These are phyloP conservation scores for Scolopax bukidnonensis DNA, from an alignment of 2,797 vertebrate genomes.

Conservation along the genomic window DNA sequence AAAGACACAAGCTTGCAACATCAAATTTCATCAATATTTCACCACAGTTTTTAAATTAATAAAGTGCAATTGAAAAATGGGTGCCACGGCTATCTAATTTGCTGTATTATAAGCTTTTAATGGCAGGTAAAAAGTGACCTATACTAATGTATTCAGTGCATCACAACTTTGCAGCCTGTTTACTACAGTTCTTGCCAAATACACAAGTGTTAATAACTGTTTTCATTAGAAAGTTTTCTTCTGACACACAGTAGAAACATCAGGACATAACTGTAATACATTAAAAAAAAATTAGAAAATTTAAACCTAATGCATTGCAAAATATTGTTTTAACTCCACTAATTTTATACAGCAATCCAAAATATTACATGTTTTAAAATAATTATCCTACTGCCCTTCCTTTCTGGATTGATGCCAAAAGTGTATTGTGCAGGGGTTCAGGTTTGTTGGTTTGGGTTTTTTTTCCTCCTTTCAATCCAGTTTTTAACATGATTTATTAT, in stretches of 20 bases:
- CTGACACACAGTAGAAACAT: not conserved
- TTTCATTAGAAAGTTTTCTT: not conserved
- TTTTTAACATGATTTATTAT: not conserved
- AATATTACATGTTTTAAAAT: not conserved
- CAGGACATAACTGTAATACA: not conserved
- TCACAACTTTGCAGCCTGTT: not conserved
- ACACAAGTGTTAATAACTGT: not conserved
- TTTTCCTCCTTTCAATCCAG: not conserved
- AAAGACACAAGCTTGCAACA: conserved; percentile 52
- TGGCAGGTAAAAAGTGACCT: not conserved
- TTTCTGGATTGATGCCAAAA: not conserved
- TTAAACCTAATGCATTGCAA: not conserved
- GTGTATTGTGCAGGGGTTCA: not conserved
- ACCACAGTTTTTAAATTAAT: conserved; percentile 6
- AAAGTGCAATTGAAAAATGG: conserved; percentile 17
- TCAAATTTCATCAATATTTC: not conserved
- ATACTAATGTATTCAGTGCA: not conserved
- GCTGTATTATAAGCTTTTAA: conserved; percentile 35
- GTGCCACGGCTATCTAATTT: not conserved
- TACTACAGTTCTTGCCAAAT: not conserved
- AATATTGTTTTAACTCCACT: not conserved
- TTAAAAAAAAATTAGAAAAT: not conserved
- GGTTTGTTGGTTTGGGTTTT: not conserved
- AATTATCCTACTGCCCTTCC: not conserved
- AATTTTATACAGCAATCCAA: not conserved